Evolutionary conservation across 2,797 vertebrate genomes (phyloP), one percentile per base, ranked within the genome.

Genomic region (Urophycis tenuis): DNA sequence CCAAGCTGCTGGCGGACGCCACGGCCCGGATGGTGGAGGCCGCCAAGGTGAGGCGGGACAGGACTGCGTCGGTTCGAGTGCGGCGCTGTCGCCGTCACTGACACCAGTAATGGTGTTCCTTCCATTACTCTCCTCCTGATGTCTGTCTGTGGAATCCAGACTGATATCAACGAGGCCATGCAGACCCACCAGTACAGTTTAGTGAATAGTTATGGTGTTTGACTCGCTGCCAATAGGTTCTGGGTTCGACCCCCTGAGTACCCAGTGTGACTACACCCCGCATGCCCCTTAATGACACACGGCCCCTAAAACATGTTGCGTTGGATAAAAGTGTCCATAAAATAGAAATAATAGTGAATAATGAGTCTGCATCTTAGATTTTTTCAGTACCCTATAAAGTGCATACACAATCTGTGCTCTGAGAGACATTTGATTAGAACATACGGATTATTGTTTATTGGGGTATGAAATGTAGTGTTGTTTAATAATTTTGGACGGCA

Each of bases 11-110:
- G 87, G 98, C 98, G 0, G 98, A 99, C 83, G 98, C 98, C 60
- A 99, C 98, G 0, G 98, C 98, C 72, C 94, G 97, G 75, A 99
- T 99, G 98, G 98, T 99, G 77, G 98, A 99, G 87, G 98, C 98
- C 39, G 98, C 98, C 19, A 99, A 99, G 95, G 97, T 99, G 88
- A 76, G 74, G 34, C 31, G 15, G 74, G 73, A 45, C 15, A 15
- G 1, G 9, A 7, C 32, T 8, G 30, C 17, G 0, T 19, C 11
- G 8, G 53, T n/a, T 60, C 6, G 25, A 22, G 0, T n/a, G n/a
- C n/a, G n/a, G n/a, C n/a, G n/a, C n/a, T n/a, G n/a, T n/a, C n/a
- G n/a, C n/a, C n/a, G n/a, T n/a, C n/a, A n/a, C n/a, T n/a, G n/a
- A n/a, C n/a, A n/a, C n/a, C n/a, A n/a, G n/a, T n/a, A n/a, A n/a